Conservation (phyloP, 2,113 vertebrate genomes). For the Dipodomys ordii region DNA sequence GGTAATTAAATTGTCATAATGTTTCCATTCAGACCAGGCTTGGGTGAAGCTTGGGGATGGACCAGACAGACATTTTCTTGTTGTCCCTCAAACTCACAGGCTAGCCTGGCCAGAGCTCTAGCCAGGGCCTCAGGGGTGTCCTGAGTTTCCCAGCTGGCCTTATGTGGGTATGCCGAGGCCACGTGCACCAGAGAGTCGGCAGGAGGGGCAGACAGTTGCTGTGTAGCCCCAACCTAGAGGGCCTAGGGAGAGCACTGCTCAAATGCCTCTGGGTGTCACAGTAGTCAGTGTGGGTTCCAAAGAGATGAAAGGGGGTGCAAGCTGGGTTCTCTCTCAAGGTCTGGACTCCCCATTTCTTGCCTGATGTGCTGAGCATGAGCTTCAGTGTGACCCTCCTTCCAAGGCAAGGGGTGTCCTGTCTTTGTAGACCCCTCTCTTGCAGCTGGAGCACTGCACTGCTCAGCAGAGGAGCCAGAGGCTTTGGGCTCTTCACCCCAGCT, state of each 20-base stretch:
- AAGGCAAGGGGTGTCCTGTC: not conserved
- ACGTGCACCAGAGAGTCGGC: fast-evolving
- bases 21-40: constrained; percentile 75
- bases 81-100: not conserved
- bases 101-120: not conserved
- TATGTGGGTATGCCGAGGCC: not conserved
- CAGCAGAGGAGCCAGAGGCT: not conserved
- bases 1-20: constrained; percentile 81
- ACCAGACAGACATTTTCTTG: constrained; percentile 9
- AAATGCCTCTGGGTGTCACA: not conserved
- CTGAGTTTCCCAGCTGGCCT: not conserved
- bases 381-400: no score
- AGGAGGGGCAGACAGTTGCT: not conserved
- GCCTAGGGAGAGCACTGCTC: not conserved
- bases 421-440: fast-evolving
- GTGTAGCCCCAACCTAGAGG: not conserved
- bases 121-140: not conserved
- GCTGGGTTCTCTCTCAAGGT: not conserved
- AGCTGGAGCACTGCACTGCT: not conserved
- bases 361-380: not conserved
- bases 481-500: not conserved
- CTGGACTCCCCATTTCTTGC: not conserved
- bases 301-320: no score
- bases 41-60: constrained; percentile 43
- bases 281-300: not conserved